Evolutionary conservation across 2,888 invertebrate species (phyloP).

Genomic region (Phlogophora meticulosa): DNA sequence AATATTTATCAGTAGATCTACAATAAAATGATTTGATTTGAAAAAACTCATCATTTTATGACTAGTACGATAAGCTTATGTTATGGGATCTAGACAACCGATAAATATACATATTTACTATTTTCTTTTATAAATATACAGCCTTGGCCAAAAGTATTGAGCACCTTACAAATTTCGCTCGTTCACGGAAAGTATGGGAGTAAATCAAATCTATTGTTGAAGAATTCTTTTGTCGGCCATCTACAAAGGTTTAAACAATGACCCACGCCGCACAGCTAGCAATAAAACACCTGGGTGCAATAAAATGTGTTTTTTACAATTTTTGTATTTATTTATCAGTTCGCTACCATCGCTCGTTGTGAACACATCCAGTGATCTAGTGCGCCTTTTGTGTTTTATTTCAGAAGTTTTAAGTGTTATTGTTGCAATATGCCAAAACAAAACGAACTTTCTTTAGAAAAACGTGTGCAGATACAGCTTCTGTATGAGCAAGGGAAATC

Average conservation of each 20-base stretch:
- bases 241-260: conserved; percentile 46
- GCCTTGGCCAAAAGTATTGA: neutral
- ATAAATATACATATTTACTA: conserved; percentile 13
- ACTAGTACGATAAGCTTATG: conserved; percentile 47
- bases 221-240: conserved; percentile 42
- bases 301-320: conserved; percentile 36
- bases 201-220: conserved; percentile 40
- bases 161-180: conserved; percentile 24
- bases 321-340: conserved; percentile 33
- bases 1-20: conserved; percentile 48
- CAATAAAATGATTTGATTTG: conserved; percentile 49
- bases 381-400: conserved; percentile 35
- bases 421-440: conserved; percentile 36
- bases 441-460: conserved; percentile 40
- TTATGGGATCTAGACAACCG: conserved; percentile 46
- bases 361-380: conserved; percentile 36
- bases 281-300: conserved; percentile 43
- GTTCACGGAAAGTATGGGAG: conserved; percentile 40
- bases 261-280: conserved; percentile 41
- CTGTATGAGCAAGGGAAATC: conserved; percentile 37
- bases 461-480: conserved; percentile 37
- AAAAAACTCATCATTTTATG: conserved; percentile 49
- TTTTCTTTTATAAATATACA: conserved; percentile 14
- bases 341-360: conserved; percentile 39
- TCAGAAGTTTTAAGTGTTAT: conserved; percentile 31